These are phyloP conservation scores for Desmodus rotundus DNA, from an alignment of 2,113 vertebrate species.

Conservation along the genomic window DNA sequence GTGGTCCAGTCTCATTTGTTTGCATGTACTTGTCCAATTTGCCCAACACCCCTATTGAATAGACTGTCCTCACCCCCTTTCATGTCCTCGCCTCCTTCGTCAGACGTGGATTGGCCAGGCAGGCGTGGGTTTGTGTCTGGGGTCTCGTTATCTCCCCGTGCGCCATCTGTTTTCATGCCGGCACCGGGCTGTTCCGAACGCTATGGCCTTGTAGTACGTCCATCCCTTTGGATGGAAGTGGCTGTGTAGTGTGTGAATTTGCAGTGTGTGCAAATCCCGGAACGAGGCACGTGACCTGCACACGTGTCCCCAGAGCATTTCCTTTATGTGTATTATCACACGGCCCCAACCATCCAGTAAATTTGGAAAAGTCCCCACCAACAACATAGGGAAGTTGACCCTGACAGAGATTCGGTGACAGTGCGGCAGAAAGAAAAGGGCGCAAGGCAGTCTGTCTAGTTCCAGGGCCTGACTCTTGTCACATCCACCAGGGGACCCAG, in stretches of 20 bases:
- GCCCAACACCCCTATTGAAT: too few relatives aligned
- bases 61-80: too few relatives aligned
- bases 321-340: not conserved
- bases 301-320: not conserved
- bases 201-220: too few relatives aligned
- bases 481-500: not conserved
- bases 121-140: too few relatives aligned
- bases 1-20: too few relatives aligned
- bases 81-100: too few relatives aligned
- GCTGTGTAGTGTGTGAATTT: too few relatives aligned
- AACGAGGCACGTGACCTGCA: not conserved
- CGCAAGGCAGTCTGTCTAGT: not conserved
- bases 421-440: not conserved
- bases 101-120: too few relatives aligned
- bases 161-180: too few relatives aligned
- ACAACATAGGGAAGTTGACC: not conserved
- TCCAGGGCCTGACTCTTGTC: not conserved
- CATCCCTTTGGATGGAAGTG: not conserved
- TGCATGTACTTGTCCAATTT: too few relatives aligned
- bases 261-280: not conserved
- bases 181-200: too few relatives aligned
- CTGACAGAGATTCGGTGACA: not conserved
- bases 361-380: not conserved
- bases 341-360: not conserved
- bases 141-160: too few relatives aligned